Evolutionary conservation across 2,888 invertebrate species (phyloP), one percentile per base, ranked within the genome.

Genomic region (Campoplex nolae): DNA sequence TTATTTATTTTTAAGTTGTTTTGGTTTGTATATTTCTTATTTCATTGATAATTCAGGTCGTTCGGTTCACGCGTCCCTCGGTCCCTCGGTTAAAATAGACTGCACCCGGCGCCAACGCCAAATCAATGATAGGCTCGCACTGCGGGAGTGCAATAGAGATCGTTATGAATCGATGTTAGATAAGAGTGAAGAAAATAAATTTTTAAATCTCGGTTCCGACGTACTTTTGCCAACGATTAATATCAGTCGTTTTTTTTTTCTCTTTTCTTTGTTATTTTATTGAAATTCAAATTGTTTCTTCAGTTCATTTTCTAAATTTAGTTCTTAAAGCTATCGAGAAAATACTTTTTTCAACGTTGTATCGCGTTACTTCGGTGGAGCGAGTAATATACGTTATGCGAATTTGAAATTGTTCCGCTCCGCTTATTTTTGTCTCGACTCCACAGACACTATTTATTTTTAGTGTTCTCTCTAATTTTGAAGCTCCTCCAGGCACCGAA

Each of bases 41-140:
- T 73, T 85, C 70, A 85, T 81, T 76, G 71, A 76, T 81, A 77
- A 81, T 76, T 80, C 76, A 67, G 84, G 74, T 70, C 76, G 71
- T 51, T 62, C 16, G 28, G 70, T 45, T 68, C 35, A 54, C 35
- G n/a, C 42, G 18, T 62, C n/a, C n/a, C 35, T 58, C 73, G 51
- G 16, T 54, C 45, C 11, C 45, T 45, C 45, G 45, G 2, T 45
- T 45, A 45, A 73, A 73, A 74, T 56, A 73, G 67, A 74, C 54
- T 73, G 23, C 71, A 67, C 65, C 35, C 83, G 83, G 38, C 38
- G 38, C 38, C 38, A 6, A 32, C 23, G 35, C 23, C 38, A 16
- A 78, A 84, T 79, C 58, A 78, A 68, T n/a, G 75, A 75, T 84
- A 79, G 51, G 32, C 71, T 8, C 62, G 35, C 16, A 23, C 6